Percentiles rank a stretch among this genome's conserved stretches.
Evolutionary conservation across 2,888 invertebrate species (phyloP).

Genomic region (Sarcophaga variegata): DNA sequence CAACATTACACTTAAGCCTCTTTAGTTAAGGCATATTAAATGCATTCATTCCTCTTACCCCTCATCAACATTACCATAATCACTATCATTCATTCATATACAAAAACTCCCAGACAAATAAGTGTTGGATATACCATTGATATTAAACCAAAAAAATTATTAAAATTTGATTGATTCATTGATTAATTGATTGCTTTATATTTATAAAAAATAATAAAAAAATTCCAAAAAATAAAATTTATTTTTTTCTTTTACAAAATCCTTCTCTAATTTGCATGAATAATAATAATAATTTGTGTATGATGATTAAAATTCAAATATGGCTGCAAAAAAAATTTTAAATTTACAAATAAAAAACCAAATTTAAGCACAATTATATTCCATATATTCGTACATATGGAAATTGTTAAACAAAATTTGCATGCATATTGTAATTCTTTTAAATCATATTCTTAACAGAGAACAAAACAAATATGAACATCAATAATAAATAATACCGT

Average conservation of each 20-base stretch:
- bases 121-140: slow-evolving; percentile 67
- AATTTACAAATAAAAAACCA: too few relatives aligned
- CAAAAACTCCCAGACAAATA: slow-evolving; percentile 17
- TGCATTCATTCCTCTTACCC: too few relatives aligned
- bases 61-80: neutral
- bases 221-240: too few relatives aligned
- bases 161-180: too few relatives aligned
- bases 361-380: slow-evolving; percentile 22
- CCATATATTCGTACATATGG: too few relatives aligned
- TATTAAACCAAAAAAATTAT: slow-evolving; percentile 19
- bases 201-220: too few relatives aligned
- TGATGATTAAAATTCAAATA: slow-evolving; percentile 31
- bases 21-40: too few relatives aligned
- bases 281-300: slow-evolving; percentile 13
- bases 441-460: neutral
- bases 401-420: slow-evolving; percentile 47
- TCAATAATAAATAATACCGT: neutral
- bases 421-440: slow-evolving; percentile 29
- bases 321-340: neutral
- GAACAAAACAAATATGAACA: neutral
- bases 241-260: neutral
- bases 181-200: too few relatives aligned
- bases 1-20: too few relatives aligned
- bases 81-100: neutral
- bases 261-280: slow-evolving; percentile 43